Percentiles rank a stretch among this genome's conserved stretches.
phyloP scores from a whole-genome alignment of 2,113 vertebrate species.

The Phasianus colchicus region DNA sequence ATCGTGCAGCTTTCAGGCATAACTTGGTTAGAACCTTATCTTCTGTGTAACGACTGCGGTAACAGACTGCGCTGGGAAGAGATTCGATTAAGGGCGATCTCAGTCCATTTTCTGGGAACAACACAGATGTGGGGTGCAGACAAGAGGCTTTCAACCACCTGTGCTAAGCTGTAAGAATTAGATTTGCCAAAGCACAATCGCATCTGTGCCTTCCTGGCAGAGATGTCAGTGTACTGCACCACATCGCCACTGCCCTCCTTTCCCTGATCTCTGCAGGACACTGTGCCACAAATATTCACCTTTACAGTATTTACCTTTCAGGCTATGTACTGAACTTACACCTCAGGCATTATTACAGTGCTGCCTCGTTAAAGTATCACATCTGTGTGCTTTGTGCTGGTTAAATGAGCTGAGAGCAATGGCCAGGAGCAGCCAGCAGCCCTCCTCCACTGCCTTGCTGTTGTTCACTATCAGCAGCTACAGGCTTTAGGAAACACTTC shows the following conservation, averaged over 20 bases:
- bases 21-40: slow-evolving; percentile 51
- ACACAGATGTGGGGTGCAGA: not conserved
- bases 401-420: not conserved
- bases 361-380: not conserved
- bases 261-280: not conserved
- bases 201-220: not conserved
- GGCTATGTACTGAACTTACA: not conserved
- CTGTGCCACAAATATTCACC: not conserved
- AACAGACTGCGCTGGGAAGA: not conserved
- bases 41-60: not conserved
- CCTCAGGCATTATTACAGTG: not conserved
- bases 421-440: not conserved
- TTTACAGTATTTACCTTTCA: not conserved
- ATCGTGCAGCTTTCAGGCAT: slow-evolving; percentile 56
- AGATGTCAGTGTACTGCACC: not conserved
- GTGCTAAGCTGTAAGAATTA: not conserved
- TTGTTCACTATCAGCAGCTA: not conserved
- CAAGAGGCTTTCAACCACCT: not conserved
- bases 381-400: not conserved
- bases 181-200: not conserved
- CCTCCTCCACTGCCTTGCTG: not conserved
- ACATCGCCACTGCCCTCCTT: no score
- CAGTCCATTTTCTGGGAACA: not conserved
- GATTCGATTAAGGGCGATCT: slow-evolving; percentile 50
- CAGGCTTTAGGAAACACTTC: not conserved